Base-by-base conservation (phyloP, 1,140 invertebrate genomes). In the Drosophila sp. region DNA sequence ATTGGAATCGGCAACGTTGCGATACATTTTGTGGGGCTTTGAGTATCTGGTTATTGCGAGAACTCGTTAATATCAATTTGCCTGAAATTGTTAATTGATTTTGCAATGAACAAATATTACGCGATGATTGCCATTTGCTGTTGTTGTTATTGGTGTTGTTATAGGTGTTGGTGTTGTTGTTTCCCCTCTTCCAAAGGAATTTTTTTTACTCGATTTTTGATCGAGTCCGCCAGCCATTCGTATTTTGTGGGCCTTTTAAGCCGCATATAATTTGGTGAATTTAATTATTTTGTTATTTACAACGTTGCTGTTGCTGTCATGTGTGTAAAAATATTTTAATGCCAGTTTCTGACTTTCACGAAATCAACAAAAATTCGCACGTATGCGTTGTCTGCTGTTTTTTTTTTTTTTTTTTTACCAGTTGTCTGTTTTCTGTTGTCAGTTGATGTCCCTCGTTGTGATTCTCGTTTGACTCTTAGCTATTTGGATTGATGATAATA, bases 11-110 rank as follows among this genome's bases (percentile, higher is more conserved):
- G 45, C 45, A 62, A 27, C 38, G 63, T 48, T 72, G 59, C 59
- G 43, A 48, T 66, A 71, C 50, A 56, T 32, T 72, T 46, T 65
- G 51, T 21, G 58, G 40, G 48, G 62, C 51, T 66, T 61, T 69
- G 13, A 25, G 67, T 48, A 71, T 82, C 66, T 80, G 64, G 78
- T 74, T 80, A 54, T 89, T 89, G 89, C 78, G 74, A 89, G 86
- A 89, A 89, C 84, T 89, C 84, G 86, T 89, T 89, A 89, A 89
- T 89, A 84, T 89, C 84, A 89, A 89, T 89, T 89, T 89, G 84
- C 84, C 65, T 69, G 74, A 90, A 89, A 89, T 84, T 76, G 84
- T 89, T 89, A 89, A 89, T 89, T 89, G 84, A 81, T 89, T 89
- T 89, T 90, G 86, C 84, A 89, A 89, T 89, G 86, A 89, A 80